Base-by-base conservation (phyloP, 2,113 vertebrate species). In the Syngnathus scovelli region DNA sequence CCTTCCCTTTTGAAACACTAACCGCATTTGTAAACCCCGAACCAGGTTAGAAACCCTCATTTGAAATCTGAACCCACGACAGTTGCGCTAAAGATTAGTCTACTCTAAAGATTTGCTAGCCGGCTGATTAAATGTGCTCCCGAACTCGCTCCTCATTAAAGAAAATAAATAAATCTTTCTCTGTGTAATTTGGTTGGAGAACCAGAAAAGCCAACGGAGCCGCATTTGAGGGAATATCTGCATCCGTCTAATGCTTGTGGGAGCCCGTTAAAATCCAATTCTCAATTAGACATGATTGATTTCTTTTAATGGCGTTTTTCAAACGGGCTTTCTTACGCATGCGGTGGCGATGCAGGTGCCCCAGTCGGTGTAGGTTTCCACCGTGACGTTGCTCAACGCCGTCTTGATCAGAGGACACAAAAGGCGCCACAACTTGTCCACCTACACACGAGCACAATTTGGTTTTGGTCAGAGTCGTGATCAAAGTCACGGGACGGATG, bases 311-410 rank as follows among this genome's bases (percentile, higher is more conserved):
- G 55, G 27, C 6, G 3, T 58, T 58, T 58, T 58, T 58, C 55
- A 55, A 55, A 27, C 11, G 41, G 41, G 41, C 41, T 46, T 71
- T 74, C 96, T 92, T 89, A 98, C 96, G 88, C 95, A 98, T 60
- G 95, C 95, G 0, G 95, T 98, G 38, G 96, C 95, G 81, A 99
- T 94, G 75, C 95, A 98, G 0, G 95, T 96, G 69, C 96, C 96
- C 96, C 96, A 98, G 71, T 98, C 96, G 1, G 91, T 94, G 48
- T 94, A 98, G 0, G 94, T 98, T 74, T 99, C 96, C 70, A 99
- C 93, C 0, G 95, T 99, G 69, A 99, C 94, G 87, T 93, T 96
- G 78, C 92, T 93, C 51, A 98, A 85, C 2, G 95, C 95, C 5
- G 86, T 96, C 84, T 93, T 91, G 80, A 99, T 93, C 85, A 99